Evolutionary conservation across 2,113 vertebrate species (phyloP), one percentile per base, ranked within the genome.

Genomic region (Siniperca chuatsi): DNA sequence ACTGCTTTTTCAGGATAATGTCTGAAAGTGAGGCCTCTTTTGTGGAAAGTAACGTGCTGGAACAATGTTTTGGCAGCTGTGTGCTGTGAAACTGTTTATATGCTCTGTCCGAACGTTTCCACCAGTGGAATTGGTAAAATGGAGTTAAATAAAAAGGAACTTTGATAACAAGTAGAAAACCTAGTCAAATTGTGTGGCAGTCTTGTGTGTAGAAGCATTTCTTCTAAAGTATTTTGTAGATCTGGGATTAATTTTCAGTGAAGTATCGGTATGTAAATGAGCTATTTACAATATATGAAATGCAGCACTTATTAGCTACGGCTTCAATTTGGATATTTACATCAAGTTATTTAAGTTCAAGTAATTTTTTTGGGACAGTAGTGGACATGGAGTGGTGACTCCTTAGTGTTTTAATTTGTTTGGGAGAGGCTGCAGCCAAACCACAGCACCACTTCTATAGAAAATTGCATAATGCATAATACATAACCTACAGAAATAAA

Each of bases 391-490:
- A 23, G 35, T 35, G 4, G 6, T 37, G 48, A 40, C 9, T 29
- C 13, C 4, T 40, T 67, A 33, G 20, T 67, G 2, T 21, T 29
- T 44, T 46, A 12, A 16, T 15, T 25, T 44, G 40, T 72, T 18
- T 40, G 4, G 12, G 66, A 79, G 23, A 44, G 8, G 29, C 61
- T 58, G 42, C 60, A 46, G 54, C n/a, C 21, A 75, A 69, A 82
- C 60, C 37, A 71, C 40, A 44, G 25, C 69, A 44, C 25, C 46
- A 58, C 18, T 25, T 21, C 33, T 78, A 29, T 50, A 76, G 52
- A 82, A 79, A 74, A 83, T 9, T 75, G 21, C 46, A 55, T 65
- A 64, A 69, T 78, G 46, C 69, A 81, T 87, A 58, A 85, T 71
- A 58, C 62, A 85, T 58, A 73, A 79, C 57, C 4, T 35, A 58